Percentiles rank a stretch among this genome's conserved stretches.
These are phyloP conservation scores for Drosophila pruinosa DNA, from an alignment of 1,140 invertebrate species.

Conservation along the genomic window DNA sequence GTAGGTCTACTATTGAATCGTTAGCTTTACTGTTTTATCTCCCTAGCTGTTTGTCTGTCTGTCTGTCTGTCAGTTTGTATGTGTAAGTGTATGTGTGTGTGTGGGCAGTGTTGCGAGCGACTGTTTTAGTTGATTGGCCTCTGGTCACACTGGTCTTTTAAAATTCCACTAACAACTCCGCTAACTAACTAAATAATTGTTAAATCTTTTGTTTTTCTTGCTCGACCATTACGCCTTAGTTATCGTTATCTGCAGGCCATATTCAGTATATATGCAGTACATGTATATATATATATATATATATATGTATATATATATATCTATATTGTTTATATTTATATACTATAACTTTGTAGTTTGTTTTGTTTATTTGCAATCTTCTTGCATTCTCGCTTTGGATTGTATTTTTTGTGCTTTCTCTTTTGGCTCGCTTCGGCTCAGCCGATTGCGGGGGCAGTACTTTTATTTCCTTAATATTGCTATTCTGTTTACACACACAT, in stretches of 20 bases:
- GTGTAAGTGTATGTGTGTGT: background rate
- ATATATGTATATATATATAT: conserved; percentile 21
- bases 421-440: conserved; percentile 37
- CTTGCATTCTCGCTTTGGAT: conserved; percentile 14
- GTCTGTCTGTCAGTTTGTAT: background rate
- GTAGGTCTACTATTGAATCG: conserved; percentile 29
- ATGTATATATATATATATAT: conserved; percentile 16
- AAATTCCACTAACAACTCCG: conserved; percentile 43
- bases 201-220: background rate
- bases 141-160: conserved; percentile 33
- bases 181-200: conserved; percentile 34
- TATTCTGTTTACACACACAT: conserved; percentile 61
- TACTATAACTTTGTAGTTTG: conserved; percentile 46
- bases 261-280: conserved; percentile 5
- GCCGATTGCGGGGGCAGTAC: conserved; percentile 60
- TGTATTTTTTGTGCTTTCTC: no score
- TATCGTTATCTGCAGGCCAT: conserved; percentile 17
- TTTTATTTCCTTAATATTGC: conserved; percentile 57
- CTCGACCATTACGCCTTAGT: background rate
- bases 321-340: conserved; percentile 23
- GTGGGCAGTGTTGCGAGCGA: conserved; percentile 30
- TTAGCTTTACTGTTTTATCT: conserved; percentile 24
- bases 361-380: conserved; percentile 1
- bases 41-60: no score
- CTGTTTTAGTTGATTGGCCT: conserved; percentile 24